These are phyloP conservation scores for Quadriops clusia DNA, from an alignment of 2,888 invertebrate genomes.

Conservation along the genomic window DNA sequence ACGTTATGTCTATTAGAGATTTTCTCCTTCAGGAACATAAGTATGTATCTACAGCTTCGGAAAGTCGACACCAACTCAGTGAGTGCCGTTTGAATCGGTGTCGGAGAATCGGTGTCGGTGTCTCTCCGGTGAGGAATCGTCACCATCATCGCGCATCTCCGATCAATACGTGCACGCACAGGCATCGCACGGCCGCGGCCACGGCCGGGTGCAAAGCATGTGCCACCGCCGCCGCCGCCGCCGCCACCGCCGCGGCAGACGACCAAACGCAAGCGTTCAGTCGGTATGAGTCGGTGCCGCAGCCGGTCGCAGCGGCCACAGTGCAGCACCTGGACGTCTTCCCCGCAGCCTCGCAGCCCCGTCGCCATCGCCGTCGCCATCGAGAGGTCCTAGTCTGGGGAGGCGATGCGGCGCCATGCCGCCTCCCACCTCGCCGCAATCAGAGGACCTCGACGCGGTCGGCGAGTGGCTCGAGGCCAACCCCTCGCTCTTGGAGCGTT, in stretches of 20 bases:
- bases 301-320: too few species aligned
- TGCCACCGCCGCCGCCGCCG: slow-evolving; percentile 11
- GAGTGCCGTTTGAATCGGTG: too few species aligned
- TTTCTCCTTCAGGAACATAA: too few species aligned
- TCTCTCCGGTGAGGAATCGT: not conserved
- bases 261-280: too few species aligned
- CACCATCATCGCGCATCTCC: slow-evolving; percentile 16
- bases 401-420: slow-evolving; percentile 33
- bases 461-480: slow-evolving; percentile 46
- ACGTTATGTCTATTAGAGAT: too few species aligned
- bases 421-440: slow-evolving; percentile 31
- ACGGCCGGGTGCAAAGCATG: slow-evolving; percentile 22
- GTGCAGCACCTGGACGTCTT: slow-evolving; percentile 25
- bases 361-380: slow-evolving; percentile 18
- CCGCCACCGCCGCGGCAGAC: slow-evolving; percentile 11
- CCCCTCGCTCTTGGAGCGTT: slow-evolving; percentile 58
- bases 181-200: too few species aligned
- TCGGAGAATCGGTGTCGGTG: not conserved
- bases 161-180: slow-evolving; percentile 34
- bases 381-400: too few species aligned
- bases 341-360: slow-evolving; percentile 28
- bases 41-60: too few species aligned
- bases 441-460: slow-evolving; percentile 29
- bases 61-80: too few species aligned
- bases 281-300: slow-evolving; percentile 21